These are phyloP conservation scores for Hylaeus anthracinus DNA, from an alignment of 1,140 invertebrate genomes.

Conservation along the genomic window DNA sequence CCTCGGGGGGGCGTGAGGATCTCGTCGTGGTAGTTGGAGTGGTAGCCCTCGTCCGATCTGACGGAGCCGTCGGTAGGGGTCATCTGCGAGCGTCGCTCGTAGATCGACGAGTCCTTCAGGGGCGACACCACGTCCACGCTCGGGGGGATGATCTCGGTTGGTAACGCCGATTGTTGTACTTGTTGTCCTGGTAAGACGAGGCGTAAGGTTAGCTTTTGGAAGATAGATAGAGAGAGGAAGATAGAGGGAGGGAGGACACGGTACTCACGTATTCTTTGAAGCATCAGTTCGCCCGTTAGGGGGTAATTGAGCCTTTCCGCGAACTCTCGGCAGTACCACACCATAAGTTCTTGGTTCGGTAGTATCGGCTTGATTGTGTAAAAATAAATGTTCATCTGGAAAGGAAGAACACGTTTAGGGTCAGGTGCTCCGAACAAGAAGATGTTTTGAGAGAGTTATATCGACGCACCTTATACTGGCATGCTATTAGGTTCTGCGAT, in stretches of 20 bases:
- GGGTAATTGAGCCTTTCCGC: slow-evolving; percentile 97
- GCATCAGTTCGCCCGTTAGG: slow-evolving; percentile 93
- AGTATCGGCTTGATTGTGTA: slow-evolving; percentile 97
- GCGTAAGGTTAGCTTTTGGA: too few species aligned
- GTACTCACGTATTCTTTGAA: slow-evolving; percentile 92
- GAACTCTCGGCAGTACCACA: slow-evolving; percentile 99
- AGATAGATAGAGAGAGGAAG: too few species aligned
- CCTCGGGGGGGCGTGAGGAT: slow-evolving; percentile 92
- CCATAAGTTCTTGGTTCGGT: slow-evolving; percentile 97
- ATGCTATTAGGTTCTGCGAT: slow-evolving; percentile 98
- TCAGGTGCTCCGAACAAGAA: too few species aligned
- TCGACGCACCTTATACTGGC: slow-evolving; percentile 91
- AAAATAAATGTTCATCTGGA: slow-evolving; percentile 93
- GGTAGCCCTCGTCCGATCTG: slow-evolving; percentile 95
- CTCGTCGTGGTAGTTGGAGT: slow-evolving; percentile 95
- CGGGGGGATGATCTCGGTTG: slow-evolving; percentile 72
- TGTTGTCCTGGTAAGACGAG: slow-evolving; percentile 70
- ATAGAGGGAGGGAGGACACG: too few species aligned
- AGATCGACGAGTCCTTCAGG: slow-evolving; percentile 76
- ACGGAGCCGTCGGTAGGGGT: slow-evolving; percentile 91
- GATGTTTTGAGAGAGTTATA: neutral
- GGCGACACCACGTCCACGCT: slow-evolving; percentile 75
- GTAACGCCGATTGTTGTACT: slow-evolving; percentile 77
- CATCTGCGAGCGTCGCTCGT: slow-evolving; percentile 82
- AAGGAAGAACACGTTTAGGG: slow-evolving; percentile 45